phyloP scores from a whole-genome alignment of 2,888 invertebrate species.

The Noctua pronuba region DNA sequence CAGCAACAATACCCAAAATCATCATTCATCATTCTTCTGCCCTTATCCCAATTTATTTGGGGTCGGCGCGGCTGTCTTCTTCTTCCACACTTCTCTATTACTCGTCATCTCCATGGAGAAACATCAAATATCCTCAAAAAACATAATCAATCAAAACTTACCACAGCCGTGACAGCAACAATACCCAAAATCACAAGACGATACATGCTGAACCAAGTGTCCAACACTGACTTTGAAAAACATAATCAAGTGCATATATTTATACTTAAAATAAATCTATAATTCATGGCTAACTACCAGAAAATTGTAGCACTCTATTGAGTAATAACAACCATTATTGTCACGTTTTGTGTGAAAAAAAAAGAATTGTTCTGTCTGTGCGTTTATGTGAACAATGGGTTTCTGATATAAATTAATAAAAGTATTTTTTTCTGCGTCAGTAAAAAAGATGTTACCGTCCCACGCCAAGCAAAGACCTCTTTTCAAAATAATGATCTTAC shows the following conservation, averaged over 20 bases:
- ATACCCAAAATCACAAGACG: slow-evolving; percentile 48
- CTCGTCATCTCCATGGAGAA: too few relatives aligned
- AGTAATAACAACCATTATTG: slow-evolving; percentile 25
- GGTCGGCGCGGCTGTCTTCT: neutral
- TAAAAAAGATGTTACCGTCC: neutral
- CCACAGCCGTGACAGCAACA: slow-evolving; percentile 34
- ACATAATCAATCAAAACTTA: slow-evolving; percentile 20
- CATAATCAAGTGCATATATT: slow-evolving; percentile 27
- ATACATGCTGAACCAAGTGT: slow-evolving; percentile 55
- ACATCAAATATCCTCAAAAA: neutral
- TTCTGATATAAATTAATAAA: neutral
- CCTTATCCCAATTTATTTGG: neutral
- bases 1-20: neutral
- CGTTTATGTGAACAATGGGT: neutral
- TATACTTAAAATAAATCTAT: slow-evolving; percentile 29
- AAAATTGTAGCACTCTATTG: slow-evolving; percentile 63
- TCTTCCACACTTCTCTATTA: neutral
- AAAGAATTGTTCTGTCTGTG: neutral
- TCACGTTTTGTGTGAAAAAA: slow-evolving; percentile 29
- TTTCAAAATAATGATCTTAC: neutral
- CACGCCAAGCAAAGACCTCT: neutral
- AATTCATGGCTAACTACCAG: slow-evolving; percentile 62
- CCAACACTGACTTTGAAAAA: slow-evolving; percentile 36
- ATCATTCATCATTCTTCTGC: neutral
- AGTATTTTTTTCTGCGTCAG: neutral